Base-by-base conservation (phyloP, 2,113 vertebrate genomes). In the Micronycteris hirsuta region DNA sequence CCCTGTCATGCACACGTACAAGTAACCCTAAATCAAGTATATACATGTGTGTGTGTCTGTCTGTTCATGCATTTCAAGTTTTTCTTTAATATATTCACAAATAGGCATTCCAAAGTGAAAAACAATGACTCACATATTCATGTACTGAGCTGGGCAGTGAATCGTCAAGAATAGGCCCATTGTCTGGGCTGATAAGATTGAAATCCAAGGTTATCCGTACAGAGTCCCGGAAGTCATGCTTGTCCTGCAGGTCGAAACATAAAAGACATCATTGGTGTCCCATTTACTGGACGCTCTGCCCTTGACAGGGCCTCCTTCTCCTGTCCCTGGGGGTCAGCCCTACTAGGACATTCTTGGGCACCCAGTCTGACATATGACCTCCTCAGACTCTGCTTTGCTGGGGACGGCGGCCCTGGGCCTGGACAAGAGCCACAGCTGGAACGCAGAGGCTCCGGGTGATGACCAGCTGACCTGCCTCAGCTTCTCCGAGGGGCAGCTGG, bases 221-320 rank as follows among this genome's bases (percentile, higher is more conserved):
- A 1, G 99, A 99, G 90, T 99, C 99, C 86, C 99, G 98, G 97
- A 99, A 99, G 97, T 99, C 99, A 95, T 98, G 99, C n/a, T 99
- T 99, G 74, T 99, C 98, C 99, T 99, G 97, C 19, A 95, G 95
- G 96, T 38, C 61, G 96, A 91, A 83, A 94, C 68, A 97, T 0
- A 97, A 91, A 89, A 95, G 2, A 71, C 15, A 19, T 93, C 38
- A 85, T 10, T 81, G 52, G 36, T 1, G 54, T 61, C n/a, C 11
- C 9, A 26, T 8, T 31, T 63, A 22, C 7, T 54, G 24, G 16
- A n/a, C 41, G 45, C 13, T 77, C 70, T 36, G 49, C 58, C 33
- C 54, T 63, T 33, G 4, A 15, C 7, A 13, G 16, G 43, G 24
- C 11, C 78, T 67, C 63, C 26, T 82, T 47, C 26, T 41, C 52